Base-by-base conservation (phyloP, 1,140 invertebrate genomes). In the Cherax quadricarinatus region DNA sequence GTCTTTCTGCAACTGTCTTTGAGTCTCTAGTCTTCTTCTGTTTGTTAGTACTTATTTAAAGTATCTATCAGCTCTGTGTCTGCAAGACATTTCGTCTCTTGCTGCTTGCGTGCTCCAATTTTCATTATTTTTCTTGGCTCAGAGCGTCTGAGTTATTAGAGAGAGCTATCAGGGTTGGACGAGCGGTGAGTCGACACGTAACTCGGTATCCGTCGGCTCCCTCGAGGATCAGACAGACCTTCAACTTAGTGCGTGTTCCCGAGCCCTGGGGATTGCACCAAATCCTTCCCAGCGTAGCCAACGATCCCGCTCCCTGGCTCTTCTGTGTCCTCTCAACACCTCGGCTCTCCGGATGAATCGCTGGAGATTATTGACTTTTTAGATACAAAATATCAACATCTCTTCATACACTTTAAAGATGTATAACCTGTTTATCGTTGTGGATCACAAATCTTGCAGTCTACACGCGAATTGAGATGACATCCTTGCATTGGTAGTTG, bases 191-290 rank as follows among this genome's bases (percentile, higher is more conserved):
- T 62, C 66, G 88, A 89, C 88, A 83, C 81, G 88, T 89, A 89
- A 89, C 88, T 89, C 81, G 81, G 88, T 89, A 82, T 83, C 88
- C 81, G 49, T 9, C 48, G 30, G 49, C 62, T 84, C 88, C 88
- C 88, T 12, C n/a, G 88, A 30, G 88, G 49, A 18, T 86, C 75
- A 86, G 85, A 86, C 85, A 86, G 70, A 86, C 85, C 85, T 86
- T 86, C 85, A 75, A 86, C 85, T 86, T 86, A 86, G 70, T 75
- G 60, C 49, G 70, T 24, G 85, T 49, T 86, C 49, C 70, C 48
- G 48, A 83, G 18, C 53, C 66, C 89, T 24, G n/a, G 66, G 83
- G 82, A 62, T 78, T 75, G 83, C 82, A 86, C 82, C 83, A 90
- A 60, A 83, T 78, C 88, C 51, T 53, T 51, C 88, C 88, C 80